Percentiles rank a stretch among this genome's conserved stretches.
Evolutionary conservation across 2,113 vertebrate genomes (phyloP).

Genomic region (Neomonachus schauinslandi): DNA sequence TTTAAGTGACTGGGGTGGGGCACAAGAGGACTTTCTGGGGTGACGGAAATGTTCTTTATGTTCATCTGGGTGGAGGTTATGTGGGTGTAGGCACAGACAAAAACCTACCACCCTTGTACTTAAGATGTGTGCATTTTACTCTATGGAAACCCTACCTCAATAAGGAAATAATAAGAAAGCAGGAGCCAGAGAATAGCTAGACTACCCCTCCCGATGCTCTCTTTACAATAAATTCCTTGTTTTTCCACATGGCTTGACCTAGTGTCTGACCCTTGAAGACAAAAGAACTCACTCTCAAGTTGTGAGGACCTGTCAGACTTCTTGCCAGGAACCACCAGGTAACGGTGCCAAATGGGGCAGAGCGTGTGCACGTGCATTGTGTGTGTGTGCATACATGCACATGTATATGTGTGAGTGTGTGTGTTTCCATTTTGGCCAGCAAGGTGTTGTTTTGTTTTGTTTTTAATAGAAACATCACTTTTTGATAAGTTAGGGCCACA

Average conservation of each 20-base stretch:
- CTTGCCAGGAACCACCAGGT: background rate
- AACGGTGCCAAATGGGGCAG: background rate
- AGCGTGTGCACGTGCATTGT: background rate
- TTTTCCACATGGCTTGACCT: background rate
- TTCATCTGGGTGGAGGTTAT: background rate
- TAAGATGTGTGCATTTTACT: background rate
- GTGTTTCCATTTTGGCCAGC: background rate
- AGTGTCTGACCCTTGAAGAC: background rate
- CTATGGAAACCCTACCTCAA: background rate
- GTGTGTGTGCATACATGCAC: background rate
- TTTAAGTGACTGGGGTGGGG: background rate
- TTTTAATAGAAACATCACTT: background rate
- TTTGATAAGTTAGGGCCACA: background rate
- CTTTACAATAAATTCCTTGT: background rate
- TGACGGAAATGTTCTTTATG: background rate
- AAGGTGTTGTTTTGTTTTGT: background rate
- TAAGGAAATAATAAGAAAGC: background rate
- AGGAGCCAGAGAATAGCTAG: background rate
- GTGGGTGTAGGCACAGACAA: background rate
- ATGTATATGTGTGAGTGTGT: background rate
- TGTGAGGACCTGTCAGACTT: background rate
- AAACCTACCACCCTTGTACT: background rate
- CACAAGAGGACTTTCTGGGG: background rate
- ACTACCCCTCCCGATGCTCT: background rate
- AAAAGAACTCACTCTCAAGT: background rate